Evolutionary conservation across 2,797 vertebrate genomes (phyloP).

Genomic region (Oryzias dopingdopingensis): DNA sequence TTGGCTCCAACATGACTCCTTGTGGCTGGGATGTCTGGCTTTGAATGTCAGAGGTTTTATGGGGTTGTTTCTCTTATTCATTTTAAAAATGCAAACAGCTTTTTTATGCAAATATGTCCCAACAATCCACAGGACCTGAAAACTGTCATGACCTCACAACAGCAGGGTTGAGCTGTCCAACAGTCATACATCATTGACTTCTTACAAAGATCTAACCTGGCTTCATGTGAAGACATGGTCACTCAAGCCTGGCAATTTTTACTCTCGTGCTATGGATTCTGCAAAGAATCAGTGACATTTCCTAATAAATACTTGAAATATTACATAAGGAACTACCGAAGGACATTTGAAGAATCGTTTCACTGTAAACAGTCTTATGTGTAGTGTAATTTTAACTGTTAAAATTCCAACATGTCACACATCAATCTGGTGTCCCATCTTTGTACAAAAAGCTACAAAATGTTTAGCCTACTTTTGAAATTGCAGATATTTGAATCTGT

Average conservation of each 20-base stretch:
- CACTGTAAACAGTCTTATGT: too few species aligned
- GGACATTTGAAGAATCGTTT: too few species aligned
- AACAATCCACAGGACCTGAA: background rate
- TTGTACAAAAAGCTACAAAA: too few species aligned
- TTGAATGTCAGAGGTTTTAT: slow-evolving; percentile 12
- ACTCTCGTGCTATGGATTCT: background rate
- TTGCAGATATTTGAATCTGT: too few species aligned
- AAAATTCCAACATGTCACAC: too few species aligned
- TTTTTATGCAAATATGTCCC: slow-evolving; percentile 8
- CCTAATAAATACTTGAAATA: too few species aligned
- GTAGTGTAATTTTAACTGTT: too few species aligned
- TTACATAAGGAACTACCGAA: too few species aligned
- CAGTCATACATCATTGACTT: slow-evolving; percentile 7
- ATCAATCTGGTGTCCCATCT: too few species aligned
- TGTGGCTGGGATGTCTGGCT: background rate
- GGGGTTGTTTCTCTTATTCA: slow-evolving; percentile 1
- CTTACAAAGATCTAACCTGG: slow-evolving; percentile 13
- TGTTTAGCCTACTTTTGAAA: too few species aligned
- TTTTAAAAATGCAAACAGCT: slow-evolving; percentile 23
- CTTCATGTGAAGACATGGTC: background rate
- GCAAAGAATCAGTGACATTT: background rate
- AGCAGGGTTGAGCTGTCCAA: slow-evolving; percentile 1
- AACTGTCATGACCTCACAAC: slow-evolving; percentile 9
- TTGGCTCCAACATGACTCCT: background rate
- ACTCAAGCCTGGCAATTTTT: background rate